A percentile compares a stretch with the other conserved stretches of the same genome.
These are phyloP conservation scores for Kryphioiulus occultus DNA, from an alignment of 2,888 invertebrate species.

Conservation along the genomic window DNA sequence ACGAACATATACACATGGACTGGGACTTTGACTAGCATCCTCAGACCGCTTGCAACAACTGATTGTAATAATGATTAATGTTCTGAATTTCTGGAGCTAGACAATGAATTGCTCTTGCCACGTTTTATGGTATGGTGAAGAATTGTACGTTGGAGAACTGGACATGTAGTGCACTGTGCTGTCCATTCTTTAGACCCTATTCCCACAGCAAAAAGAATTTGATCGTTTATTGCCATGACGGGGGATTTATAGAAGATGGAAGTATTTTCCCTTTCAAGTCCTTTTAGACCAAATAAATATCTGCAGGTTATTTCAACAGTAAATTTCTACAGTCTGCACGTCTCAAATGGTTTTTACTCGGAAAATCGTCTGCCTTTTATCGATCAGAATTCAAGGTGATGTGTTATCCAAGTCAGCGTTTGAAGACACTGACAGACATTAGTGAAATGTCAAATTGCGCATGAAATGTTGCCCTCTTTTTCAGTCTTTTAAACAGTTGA, in stretches of 20 bases:
- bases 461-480: neutral
- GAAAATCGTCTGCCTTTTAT: neutral
- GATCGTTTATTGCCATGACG: neutral
- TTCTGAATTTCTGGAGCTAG: neutral
- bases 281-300: conserved; percentile 28
- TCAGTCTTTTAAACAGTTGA: neutral
- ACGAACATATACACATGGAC: too few species aligned
- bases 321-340: neutral
- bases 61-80: neutral
- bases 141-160: neutral
- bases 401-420: neutral
- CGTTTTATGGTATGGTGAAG: neutral
- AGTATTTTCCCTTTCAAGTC: neutral
- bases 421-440: neutral
- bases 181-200: neutral
- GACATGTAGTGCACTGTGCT: neutral
- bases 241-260: neutral
- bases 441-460: neutral
- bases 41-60: neutral
- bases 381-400: neutral
- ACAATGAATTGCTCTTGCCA: neutral
- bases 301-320: conserved; percentile 1
- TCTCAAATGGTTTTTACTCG: neutral
- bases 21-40: neutral
- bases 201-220: neutral